Base-by-base conservation (phyloP, 2,888 invertebrate species). In the Aleiodes alternator region DNA sequence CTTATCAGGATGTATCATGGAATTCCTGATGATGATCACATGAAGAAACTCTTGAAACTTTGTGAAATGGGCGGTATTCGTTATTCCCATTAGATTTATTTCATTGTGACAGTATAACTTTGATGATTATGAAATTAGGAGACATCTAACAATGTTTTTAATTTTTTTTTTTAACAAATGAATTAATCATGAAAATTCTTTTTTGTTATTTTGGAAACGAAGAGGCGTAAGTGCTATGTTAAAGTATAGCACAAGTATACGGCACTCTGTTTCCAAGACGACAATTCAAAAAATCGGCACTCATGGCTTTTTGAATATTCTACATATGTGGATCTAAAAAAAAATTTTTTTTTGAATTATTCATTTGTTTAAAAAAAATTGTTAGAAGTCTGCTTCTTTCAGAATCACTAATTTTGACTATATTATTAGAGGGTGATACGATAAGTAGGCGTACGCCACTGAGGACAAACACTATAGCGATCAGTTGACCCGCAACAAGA, bases 401-500 rank as follows among this genome's bases (percentile, higher is more conserved):
- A 23, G 23, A 23, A 23, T 23, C 23, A 23, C 23, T 23, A 23
- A 23, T 23, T 23, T 23, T 23, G 23, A 23, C 23, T 23, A 23
- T 12, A 23, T 6, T 74, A 69, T 82, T 79, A 86, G 70, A 86
- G 81, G 69, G 82, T 79, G 78, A 87, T 76, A 77, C 83, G 83
- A 64, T 84, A 83, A 50, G 80, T 73, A 29, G 78, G 78, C 57
- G 82, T 79, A 48, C 76, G 76, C 59, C 82, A 77, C 55, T 64
- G 64, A 5, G 70, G 50, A 51, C 88, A 88, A 57, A 68, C 79
- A 23, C 86, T 84, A 31, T 87, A 78, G 70, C 82, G 83, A 68
- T 85, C 83, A 68, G 84, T 82, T 12, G 88, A 88, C 59, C 94
- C 95, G 88, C 96, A 96, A 87, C 96, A 96, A 61, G 95, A 96